Conservation (phyloP, 2,113 vertebrate species). For the Pteruthius melanotis region DNA sequence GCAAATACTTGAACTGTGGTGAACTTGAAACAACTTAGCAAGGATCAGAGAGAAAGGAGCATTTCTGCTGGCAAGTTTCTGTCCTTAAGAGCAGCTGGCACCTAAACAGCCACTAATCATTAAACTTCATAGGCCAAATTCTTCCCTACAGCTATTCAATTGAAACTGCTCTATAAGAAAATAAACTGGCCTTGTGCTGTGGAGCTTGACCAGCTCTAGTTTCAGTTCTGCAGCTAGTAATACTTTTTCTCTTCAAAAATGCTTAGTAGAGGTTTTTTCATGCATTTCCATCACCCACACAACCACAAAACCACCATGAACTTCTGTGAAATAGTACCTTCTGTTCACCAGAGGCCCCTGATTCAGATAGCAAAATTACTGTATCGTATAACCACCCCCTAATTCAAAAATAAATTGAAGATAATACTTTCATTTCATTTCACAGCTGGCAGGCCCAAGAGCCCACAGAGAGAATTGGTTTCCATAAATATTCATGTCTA, state of each 20-base stretch:
- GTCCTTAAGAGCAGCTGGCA: not conserved
- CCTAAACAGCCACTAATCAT: conserved; percentile 27
- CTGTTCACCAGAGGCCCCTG: not conserved
- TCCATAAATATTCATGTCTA: conserved; percentile 26
- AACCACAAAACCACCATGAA: conserved; percentile 27
- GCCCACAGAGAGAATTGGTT: not conserved
- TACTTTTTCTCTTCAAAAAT: not conserved
- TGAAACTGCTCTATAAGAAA: not conserved
- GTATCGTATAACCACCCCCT: accelerated
- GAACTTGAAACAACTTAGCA: not conserved
- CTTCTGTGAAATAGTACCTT: conserved; percentile 16
- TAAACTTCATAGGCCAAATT: conserved; percentile 3
- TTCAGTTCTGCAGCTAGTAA: not conserved
- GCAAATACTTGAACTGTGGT: not conserved
- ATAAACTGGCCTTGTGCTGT: conserved; percentile 5
- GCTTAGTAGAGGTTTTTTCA: not conserved
- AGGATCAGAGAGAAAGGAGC: not conserved
- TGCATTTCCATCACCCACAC: not conserved
- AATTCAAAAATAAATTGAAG: conserved; percentile 18
- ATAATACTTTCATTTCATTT: not conserved
- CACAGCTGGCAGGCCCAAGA: conserved; percentile 17
- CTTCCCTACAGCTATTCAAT: not conserved
- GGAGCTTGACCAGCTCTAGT: conserved; percentile 2
- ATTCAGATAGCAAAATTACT: not conserved
- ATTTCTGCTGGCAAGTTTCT: not conserved